Percentiles rank a stretch among this genome's conserved stretches.
These are phyloP conservation scores for Urocynchramus pylzowi DNA, from an alignment of 2,113 vertebrate genomes.

Conservation along the genomic window DNA sequence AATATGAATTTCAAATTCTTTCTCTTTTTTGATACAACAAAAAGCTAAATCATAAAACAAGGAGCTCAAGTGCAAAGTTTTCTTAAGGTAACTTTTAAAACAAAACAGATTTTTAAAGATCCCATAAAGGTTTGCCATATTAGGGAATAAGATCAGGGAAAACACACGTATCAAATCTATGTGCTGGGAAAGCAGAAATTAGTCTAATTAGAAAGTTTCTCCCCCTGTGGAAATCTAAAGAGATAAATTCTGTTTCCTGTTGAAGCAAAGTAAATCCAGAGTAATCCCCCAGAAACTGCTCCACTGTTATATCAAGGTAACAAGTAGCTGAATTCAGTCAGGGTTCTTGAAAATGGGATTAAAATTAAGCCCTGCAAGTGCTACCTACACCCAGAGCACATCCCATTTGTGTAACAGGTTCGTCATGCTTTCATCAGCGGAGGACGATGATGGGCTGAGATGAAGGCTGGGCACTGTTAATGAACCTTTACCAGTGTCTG, in stretches of 20 bases:
- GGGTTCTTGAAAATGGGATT: neutral
- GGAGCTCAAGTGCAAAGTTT: neutral
- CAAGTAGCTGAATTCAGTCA: neutral
- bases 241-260: neutral
- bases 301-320: neutral
- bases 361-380: neutral
- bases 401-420: neutral
- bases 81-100: neutral
- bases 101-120: neutral
- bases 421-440: neutral
- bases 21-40: neutral
- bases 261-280: neutral
- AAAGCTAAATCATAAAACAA: neutral
- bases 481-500: neutral
- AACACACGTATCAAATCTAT: neutral
- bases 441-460: neutral
- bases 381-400: neutral
- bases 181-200: neutral
- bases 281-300: neutral
- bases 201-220: slow-evolving; percentile 12
- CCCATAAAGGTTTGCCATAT: neutral
- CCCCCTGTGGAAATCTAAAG: neutral
- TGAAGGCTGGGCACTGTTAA: neutral
- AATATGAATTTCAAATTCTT: neutral
- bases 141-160: neutral